A percentile compares a stretch with the other conserved stretches of the same genome.
These are phyloP conservation scores for Therioaphis trifolii DNA, from an alignment of 2,888 invertebrate genomes.

Conservation along the genomic window DNA sequence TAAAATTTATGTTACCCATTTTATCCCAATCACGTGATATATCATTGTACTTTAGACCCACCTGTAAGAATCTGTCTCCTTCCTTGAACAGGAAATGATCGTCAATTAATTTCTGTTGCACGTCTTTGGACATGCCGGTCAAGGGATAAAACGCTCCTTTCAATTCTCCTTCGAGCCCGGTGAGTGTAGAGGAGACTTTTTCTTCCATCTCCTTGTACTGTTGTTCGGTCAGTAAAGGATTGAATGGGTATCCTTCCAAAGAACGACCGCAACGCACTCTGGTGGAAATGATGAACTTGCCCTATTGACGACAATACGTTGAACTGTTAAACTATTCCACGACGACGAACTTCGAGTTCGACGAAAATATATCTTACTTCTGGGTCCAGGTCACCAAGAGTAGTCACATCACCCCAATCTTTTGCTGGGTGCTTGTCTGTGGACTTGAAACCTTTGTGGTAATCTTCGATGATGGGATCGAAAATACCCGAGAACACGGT, in stretches of 20 bases:
- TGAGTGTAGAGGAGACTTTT: slow-evolving; percentile 85
- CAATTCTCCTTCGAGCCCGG: slow-evolving; percentile 86
- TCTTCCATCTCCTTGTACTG: slow-evolving; percentile 98
- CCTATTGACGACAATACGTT: slow-evolving; percentile 68
- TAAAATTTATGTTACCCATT: too few relatives aligned
- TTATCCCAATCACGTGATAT: too few relatives aligned
- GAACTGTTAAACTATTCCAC: slow-evolving; percentile 8
- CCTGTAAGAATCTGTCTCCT: slow-evolving; percentile 85
- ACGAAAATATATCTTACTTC: slow-evolving; percentile 69
- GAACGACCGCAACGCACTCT: slow-evolving; percentile 97
- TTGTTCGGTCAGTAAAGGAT: slow-evolving; percentile 94
- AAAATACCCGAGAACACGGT: slow-evolving; percentile 91
- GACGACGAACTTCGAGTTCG: neutral
- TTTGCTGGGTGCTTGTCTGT: slow-evolving; percentile 92
- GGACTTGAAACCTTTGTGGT: slow-evolving; percentile 95
- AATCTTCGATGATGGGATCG: slow-evolving; percentile 97
- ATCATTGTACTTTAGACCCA: slow-evolving; percentile 63
- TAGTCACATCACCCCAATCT: slow-evolving; percentile 93
- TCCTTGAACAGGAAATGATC: slow-evolving; percentile 99
- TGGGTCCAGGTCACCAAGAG: slow-evolving; percentile 93
- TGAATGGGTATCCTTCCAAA: slow-evolving; percentile 95
- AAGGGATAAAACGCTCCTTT: slow-evolving; percentile 95
- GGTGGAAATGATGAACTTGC: slow-evolving; percentile 93
- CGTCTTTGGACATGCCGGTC: slow-evolving; percentile 95
- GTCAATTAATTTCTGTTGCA: slow-evolving; percentile 95